A percentile compares a stretch with the other conserved stretches of the same genome.
phyloP scores from a whole-genome alignment of 2,888 invertebrate species.

The Priapulus caudatus region DNA sequence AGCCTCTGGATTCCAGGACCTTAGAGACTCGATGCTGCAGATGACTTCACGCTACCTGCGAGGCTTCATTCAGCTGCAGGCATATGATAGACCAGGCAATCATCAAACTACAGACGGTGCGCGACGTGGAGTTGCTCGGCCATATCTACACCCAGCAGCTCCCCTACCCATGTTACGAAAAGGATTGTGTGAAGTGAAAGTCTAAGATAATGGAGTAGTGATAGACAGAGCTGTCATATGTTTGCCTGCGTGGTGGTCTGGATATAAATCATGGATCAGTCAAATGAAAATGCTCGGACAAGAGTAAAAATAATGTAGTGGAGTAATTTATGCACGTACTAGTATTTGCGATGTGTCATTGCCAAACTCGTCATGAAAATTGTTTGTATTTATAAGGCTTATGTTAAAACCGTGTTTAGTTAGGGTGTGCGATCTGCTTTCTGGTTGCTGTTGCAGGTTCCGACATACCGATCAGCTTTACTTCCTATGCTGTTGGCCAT shows the following conservation, averaged over 20 bases:
- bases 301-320: no score
- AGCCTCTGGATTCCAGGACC: constrained; percentile 37
- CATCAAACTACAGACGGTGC: constrained; percentile 28
- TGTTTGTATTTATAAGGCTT: no score
- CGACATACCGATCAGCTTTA: not conserved
- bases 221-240: constrained; percentile 41
- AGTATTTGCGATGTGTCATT: no score
- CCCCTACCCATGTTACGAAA: constrained; percentile 37
- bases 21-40: constrained; percentile 33
- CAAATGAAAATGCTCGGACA: no score
- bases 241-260: no score
- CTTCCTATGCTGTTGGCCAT: not conserved
- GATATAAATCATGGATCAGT: no score
- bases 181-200: constrained; percentile 37
- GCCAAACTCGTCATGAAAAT: no score
- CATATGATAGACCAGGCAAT: constrained; percentile 38
- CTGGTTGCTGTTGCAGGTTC: not conserved
- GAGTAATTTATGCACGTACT: no score
- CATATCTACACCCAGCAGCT: constrained; percentile 33
- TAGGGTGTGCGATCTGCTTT: not conserved
- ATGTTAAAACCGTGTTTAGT: not conserved
- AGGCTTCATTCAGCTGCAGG: constrained; percentile 40
- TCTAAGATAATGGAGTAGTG: no score
- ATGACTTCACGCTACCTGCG: constrained; percentile 38
- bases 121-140: constrained; percentile 20